A percentile compares a stretch with the other conserved stretches of the same genome.
Evolutionary conservation across 2,797 vertebrate species (phyloP).

Genomic region (Hypotaenidia philippensis): DNA sequence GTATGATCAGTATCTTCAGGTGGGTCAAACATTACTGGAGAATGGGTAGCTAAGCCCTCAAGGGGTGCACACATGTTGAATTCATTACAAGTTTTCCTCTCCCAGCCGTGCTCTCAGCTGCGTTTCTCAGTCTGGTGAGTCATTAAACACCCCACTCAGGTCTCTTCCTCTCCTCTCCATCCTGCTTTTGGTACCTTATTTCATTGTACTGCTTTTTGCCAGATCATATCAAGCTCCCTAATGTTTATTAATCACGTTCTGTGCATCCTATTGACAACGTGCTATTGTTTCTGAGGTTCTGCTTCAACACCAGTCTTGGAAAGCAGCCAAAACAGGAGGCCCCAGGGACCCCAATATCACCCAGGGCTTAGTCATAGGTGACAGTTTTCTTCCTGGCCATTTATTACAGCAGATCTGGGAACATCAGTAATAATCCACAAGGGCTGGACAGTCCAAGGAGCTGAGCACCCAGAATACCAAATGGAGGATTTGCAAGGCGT

Average conservation of each 20-base stretch:
- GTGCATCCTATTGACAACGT: not conserved
- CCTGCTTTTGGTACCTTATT: conserved; percentile 43
- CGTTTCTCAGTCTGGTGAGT: not conserved
- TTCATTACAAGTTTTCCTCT: conserved; percentile 38
- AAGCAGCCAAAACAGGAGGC: conserved; percentile 1
- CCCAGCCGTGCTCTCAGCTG: not conserved
- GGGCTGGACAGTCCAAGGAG: not conserved
- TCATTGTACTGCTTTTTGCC: conserved; percentile 31
- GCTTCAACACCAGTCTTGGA: not conserved
- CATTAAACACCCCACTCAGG: conserved; percentile 54
- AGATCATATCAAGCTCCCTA: conserved; percentile 56
- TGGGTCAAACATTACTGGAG: conserved; percentile 19
- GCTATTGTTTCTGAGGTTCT: conserved; percentile 47
- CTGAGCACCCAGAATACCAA: conserved; percentile 4
- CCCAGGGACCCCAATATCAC: not conserved
- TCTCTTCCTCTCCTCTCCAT: conserved; percentile 12
- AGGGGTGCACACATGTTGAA: conserved; percentile 13
- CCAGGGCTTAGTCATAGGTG: not conserved
- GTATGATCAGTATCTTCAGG: conserved; percentile 36
- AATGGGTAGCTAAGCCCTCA: not conserved
- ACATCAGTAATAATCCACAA: conserved; percentile 35
- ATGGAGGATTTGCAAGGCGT: not conserved
- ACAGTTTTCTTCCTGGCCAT: not conserved
- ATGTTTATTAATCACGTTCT: conserved; percentile 69
- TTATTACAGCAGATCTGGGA: conserved; percentile 15